Evolutionary conservation across 2,113 vertebrate genomes (phyloP), one percentile per base, ranked within the genome.

Genomic region (Nerophis ophidion): DNA sequence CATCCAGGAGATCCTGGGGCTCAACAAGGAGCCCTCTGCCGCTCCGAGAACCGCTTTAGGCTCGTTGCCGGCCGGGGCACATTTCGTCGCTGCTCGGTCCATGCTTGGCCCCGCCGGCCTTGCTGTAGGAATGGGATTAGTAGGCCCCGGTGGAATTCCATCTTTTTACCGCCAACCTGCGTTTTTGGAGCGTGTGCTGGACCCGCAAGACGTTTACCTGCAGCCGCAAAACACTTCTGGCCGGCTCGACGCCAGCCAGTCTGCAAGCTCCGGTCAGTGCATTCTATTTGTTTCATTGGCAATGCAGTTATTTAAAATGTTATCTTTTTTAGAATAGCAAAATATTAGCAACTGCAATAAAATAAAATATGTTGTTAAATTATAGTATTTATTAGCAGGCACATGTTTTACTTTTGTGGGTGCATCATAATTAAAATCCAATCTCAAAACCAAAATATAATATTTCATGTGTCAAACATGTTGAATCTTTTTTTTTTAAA

Each of bases 1-100:
- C 77, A 98, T 98, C 81, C 95, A 98, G 87, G 96, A 98, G 90
- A 97, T 98, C 54, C 83, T 98, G 83, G 95, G 95, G 62, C 91
- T 98, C 71, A 98, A 98, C 81, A 98, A 97, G 88, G 95, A 98
- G 77, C 92, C 94, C 16, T 87, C 93, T 49, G 81, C 88, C 35
- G 90, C 93, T 58, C 92, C 92, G 7, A 90, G 91, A 76, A 90
- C 77, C 51, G 76, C 91, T 66, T 88, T 94, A 71, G 88, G 92
- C 82, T 87, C 93, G 47, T 87, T 96, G 76, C 92, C 92, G 61
- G 79, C 92, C 33, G 93, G 93, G 75, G 93, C 95, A 84, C 90
- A 92, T 77, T 86, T 97, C 84, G 90, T 98, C 72, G 88, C 95
- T 1, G 92, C 95, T 53, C 91, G 95, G 80, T 95, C 94, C 0